Evolutionary conservation across 2,888 invertebrate species (phyloP).

Genomic region (Trisateles emortualis): DNA sequence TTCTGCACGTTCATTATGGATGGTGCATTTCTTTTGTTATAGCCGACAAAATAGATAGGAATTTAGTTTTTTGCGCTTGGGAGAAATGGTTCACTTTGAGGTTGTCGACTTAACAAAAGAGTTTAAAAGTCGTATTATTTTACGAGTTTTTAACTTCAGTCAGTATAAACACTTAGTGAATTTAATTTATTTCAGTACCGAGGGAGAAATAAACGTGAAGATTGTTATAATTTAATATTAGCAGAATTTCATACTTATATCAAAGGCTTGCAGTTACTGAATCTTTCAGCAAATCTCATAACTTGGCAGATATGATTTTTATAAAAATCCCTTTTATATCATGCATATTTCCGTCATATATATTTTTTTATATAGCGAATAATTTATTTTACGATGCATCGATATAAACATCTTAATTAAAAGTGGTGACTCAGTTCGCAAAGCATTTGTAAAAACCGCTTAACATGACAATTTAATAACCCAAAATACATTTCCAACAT

Average conservation of each 20-base stretch:
- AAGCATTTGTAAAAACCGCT: conserved; percentile 17
- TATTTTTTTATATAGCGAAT: too few species aligned
- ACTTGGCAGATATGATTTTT: conserved; percentile 15
- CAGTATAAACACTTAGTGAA: conserved; percentile 22
- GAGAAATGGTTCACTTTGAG: conserved; percentile 42
- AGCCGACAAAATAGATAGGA: conserved; percentile 62
- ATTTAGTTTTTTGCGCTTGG: conserved; percentile 47
- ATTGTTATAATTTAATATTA: conserved; percentile 11
- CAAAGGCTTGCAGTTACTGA: not conserved
- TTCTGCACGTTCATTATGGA: conserved; percentile 72
- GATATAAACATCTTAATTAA: conserved; percentile 14
- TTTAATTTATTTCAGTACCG: conserved; percentile 12
- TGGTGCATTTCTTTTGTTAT: conserved; percentile 68
- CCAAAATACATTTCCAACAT: conserved; percentile 20
- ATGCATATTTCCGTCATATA: conserved; percentile 7
- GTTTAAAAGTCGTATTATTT: conserved; percentile 26
- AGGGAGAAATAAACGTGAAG: conserved; percentile 11
- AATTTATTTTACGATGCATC: conserved; percentile 21
- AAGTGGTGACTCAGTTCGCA: conserved; percentile 23
- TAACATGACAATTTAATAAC: conserved; percentile 19
- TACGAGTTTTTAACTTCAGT: conserved; percentile 25
- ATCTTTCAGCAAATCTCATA: not conserved
- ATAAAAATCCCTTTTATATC: conserved; percentile 7
- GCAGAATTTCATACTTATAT: conserved; percentile 3
- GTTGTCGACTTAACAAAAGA: conserved; percentile 24